Evolutionary conservation across 1,140 invertebrate genomes (phyloP), one percentile per base, ranked within the genome.

Genomic region (Galleria mellonella): DNA sequence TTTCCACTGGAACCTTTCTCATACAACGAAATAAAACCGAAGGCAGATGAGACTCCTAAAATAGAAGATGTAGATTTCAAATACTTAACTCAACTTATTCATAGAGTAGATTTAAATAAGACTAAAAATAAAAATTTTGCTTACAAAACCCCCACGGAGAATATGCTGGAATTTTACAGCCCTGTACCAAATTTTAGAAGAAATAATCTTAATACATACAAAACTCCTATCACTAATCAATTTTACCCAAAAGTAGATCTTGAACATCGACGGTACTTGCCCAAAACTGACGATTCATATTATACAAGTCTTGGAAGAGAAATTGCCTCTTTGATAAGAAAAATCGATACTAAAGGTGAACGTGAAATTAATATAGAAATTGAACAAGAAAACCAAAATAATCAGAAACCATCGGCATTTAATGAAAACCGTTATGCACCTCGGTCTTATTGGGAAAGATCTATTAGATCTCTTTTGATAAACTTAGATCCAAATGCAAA

Each of bases 401-500:
- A 39, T 32, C 49, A 55, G 10, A 44, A 48, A 32, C 47, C 55
- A 36, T 3, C 17, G 6, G 40, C 60, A 5, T 54, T 74, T 30
- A 70, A 60, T 42, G 66, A 74, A 43, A 56, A 56, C 31, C 48
- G 43, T 27, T 68, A 63, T 43, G 48, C 57, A 1, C 60, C 74
- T 14, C 54, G 53, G 40, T 72, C 76, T 1, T 75, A 70, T 50
- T 83, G 79, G 79, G 79, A 83, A 40, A 62, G 79, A 47, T 79
- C 62, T 43, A 69, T 72, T 8, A 64, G 79, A 47, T 83, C 79
- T 8, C 75, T 73, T 9, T 42, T 67, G 15, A 63, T 52, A 35
- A 37, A 14, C 27, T 60, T 14, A 45, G 58, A 52, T 46, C 46
- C 13, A 43, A 64, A 27, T 57, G 57, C 33, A 43, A 65, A 2